These are phyloP conservation scores for Flabesymbios commensalis DNA, from an alignment of 2,888 invertebrate species.

Conservation along the genomic window DNA sequence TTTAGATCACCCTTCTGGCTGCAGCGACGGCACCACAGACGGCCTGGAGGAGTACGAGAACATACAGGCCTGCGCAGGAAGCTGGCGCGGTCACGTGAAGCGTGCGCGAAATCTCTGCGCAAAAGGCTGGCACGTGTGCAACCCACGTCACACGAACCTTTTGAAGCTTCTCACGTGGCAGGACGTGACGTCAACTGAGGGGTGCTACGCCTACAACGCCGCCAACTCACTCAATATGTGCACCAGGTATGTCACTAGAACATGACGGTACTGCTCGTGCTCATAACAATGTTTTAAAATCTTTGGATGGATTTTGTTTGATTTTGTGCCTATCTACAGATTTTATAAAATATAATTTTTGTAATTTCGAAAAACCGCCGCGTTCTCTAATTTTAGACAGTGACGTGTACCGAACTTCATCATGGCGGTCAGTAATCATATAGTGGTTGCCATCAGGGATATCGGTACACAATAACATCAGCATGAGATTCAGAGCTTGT, in stretches of 20 bases:
- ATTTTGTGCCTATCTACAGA: no score
- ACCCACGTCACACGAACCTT: slow-evolving; percentile 41
- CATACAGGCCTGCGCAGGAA: slow-evolving; percentile 54
- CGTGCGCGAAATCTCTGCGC: slow-evolving; percentile 48
- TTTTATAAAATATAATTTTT: no score
- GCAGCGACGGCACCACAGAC: slow-evolving; percentile 53
- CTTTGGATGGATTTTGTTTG: no score
- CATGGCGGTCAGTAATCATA: no score
- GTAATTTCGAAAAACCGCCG: slow-evolving; percentile 18
- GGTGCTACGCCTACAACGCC: slow-evolving; percentile 60
- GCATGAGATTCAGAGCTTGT: no score
- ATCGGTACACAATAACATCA: no score
- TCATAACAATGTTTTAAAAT: neutral
- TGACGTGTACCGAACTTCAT: no score
- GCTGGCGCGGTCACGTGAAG: slow-evolving; percentile 57
- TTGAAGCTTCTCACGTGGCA: slow-evolving; percentile 50
- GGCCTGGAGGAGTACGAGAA: slow-evolving; percentile 47
- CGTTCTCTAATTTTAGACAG: neutral
- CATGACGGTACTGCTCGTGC: no score
- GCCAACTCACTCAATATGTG: slow-evolving; percentile 50
- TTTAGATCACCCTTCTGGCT: slow-evolving; percentile 53
- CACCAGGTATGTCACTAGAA: slow-evolving; percentile 37
- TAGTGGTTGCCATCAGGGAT: neutral
- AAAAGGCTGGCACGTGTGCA: slow-evolving; percentile 58
- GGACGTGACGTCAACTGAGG: slow-evolving; percentile 49